These are phyloP conservation scores for Amblyteles armatorius DNA, from an alignment of 2,888 invertebrate genomes.

Conservation along the genomic window DNA sequence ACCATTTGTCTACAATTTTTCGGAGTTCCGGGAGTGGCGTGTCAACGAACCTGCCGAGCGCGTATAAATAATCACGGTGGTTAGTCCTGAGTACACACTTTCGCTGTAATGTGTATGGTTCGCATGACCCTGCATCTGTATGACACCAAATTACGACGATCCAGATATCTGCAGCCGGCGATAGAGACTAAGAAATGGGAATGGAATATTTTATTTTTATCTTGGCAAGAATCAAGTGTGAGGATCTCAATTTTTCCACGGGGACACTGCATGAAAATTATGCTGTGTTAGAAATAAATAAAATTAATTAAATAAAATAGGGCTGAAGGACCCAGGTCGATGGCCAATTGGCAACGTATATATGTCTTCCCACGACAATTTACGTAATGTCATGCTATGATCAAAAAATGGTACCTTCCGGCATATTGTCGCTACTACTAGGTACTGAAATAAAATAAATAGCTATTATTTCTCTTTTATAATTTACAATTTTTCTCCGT, in stretches of 20 bases:
- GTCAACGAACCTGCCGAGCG: conserved; percentile 50
- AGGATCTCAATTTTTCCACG: too few relatives aligned
- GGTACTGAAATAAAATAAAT: too few relatives aligned
- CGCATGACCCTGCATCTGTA: background rate
- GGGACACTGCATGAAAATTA: too few relatives aligned
- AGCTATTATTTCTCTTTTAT: too few relatives aligned
- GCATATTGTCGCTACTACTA: too few relatives aligned
- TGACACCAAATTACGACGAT: background rate
- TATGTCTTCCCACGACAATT: too few relatives aligned
- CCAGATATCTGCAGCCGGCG: background rate
- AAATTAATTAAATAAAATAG: too few relatives aligned
- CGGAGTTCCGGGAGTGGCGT: conserved; percentile 13
- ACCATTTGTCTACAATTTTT: conserved; percentile 44
- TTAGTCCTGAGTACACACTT: conserved; percentile 20
- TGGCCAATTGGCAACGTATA: too few relatives aligned
- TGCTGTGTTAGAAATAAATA: too few relatives aligned
- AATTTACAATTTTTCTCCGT: background rate
- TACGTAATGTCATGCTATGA: too few relatives aligned
- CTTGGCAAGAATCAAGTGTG: background rate
- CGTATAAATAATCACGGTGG: conserved; percentile 37
- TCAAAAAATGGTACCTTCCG: too few relatives aligned
- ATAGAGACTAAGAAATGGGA: background rate
- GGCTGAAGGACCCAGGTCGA: too few relatives aligned
- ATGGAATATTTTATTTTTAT: background rate
- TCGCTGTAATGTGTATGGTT: background rate